phyloP scores from a whole-genome alignment of 2,797 vertebrate species.

The Phataginus tetradactyla region DNA sequence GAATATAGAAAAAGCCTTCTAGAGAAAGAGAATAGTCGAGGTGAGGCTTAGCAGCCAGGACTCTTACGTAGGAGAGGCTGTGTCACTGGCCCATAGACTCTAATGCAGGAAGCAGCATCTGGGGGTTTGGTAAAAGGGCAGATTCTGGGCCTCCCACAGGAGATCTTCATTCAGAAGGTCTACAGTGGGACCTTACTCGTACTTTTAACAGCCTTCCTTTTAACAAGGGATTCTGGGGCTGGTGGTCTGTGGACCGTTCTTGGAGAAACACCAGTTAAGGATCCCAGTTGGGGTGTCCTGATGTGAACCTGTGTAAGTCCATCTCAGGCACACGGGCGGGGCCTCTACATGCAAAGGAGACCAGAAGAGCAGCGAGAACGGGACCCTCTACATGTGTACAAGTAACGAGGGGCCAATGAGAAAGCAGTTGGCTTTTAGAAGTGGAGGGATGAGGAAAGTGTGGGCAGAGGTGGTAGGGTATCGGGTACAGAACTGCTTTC shows the following conservation, averaged over 20 bases:
- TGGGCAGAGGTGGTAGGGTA: not conserved
- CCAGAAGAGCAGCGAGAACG: not conserved
- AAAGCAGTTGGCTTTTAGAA: not conserved
- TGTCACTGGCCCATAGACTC: not conserved
- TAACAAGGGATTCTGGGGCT: not conserved
- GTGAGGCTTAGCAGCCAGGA: not conserved
- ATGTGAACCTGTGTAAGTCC: not conserved
- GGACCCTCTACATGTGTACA: too few species aligned
- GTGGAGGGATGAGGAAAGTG: not conserved
- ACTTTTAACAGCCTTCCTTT: not conserved
- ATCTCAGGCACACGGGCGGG: not conserved
- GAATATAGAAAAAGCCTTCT: not conserved
- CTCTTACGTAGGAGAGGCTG: not conserved
- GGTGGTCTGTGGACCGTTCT: not conserved
- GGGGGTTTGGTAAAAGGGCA: not conserved
- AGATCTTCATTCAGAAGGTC: not conserved
- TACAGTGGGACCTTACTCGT: not conserved
- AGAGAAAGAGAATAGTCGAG: not conserved
- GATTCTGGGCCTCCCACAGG: not conserved
- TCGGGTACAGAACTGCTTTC: not conserved
- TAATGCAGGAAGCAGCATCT: not conserved
- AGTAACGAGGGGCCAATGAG: not conserved
- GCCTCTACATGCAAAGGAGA: not conserved
- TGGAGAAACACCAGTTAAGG: not conserved
- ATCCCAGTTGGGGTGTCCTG: not conserved